These are phyloP conservation scores for Noctua janthe DNA, from an alignment of 2,888 invertebrate genomes.

Conservation along the genomic window DNA sequence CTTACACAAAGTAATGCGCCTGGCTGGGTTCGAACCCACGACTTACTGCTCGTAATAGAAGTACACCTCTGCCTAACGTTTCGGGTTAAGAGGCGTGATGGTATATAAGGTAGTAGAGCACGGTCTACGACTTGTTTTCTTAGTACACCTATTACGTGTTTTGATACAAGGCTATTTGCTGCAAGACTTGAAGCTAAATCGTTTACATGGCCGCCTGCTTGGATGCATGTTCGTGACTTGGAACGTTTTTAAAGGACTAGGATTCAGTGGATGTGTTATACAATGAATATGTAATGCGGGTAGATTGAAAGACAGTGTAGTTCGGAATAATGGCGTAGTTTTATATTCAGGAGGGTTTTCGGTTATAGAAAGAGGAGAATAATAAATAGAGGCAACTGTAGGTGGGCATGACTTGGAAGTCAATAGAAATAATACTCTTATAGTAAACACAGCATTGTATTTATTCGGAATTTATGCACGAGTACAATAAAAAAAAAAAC, in stretches of 20 bases:
- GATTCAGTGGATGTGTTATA: constrained; percentile 57
- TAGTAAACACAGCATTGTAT: background rate
- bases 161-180: constrained; percentile 66
- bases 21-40: no score
- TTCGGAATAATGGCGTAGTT: constrained; percentile 54
- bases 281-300: constrained; percentile 65
- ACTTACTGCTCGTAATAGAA: background rate
- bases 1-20: no score
- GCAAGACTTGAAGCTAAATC: constrained; percentile 68
- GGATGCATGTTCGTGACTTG: constrained; percentile 67
- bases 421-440: constrained; percentile 6
- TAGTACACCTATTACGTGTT: constrained; percentile 71
- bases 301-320: constrained; percentile 67
- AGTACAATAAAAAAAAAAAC: background rate
- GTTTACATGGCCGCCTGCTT: constrained; percentile 65
- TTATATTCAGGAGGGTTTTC: constrained; percentile 55
- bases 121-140: constrained; percentile 65
- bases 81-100: background rate
- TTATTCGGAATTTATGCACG: background rate
- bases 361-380: constrained; percentile 48
- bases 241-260: constrained; percentile 63
- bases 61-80: background rate
- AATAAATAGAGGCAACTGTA: constrained; percentile 40
- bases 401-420: constrained; percentile 39
- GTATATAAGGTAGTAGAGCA: constrained; percentile 25